Conservation (phyloP, 2,797 vertebrate species). For the Myotis findleyi region DNA sequence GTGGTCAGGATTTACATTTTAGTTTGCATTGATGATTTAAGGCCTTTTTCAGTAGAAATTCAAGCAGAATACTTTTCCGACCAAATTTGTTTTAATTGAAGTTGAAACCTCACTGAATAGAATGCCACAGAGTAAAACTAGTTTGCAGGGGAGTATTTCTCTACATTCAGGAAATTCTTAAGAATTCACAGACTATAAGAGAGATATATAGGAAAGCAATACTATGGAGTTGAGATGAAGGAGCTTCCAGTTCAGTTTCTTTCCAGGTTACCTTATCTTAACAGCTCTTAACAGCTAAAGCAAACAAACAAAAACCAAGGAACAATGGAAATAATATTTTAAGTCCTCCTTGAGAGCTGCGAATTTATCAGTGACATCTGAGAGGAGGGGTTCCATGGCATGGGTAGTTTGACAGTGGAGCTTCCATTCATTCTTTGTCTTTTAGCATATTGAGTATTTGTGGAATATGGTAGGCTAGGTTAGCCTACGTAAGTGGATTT, state of each 20-base stretch:
- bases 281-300: neutral
- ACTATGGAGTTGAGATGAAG: neutral
- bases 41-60: conserved; percentile 42
- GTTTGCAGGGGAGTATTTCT: neutral
- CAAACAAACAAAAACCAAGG: neutral
- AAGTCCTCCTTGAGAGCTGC: conserved; percentile 27
- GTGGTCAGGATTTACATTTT: conserved; percentile 66
- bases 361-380: conserved; percentile 15
- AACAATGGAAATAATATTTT: conserved; percentile 30
- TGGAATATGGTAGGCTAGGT: neutral
- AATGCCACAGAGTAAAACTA: neutral
- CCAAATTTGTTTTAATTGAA: conserved; percentile 46
- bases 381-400: neutral
- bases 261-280: neutral
- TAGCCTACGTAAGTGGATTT: neutral
- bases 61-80: conserved; percentile 41
- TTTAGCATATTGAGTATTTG: neutral
- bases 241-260: conserved; percentile 27
- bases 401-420: neutral
- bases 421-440: neutral
- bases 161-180: conserved; percentile 51
- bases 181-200: neutral
- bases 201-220: neutral
- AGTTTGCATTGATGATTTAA: conserved; percentile 64
- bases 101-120: conserved; percentile 36